Evolutionary conservation across 2,888 invertebrate genomes (phyloP), one percentile per base, ranked within the genome.

Genomic region (Furcula furcula): DNA sequence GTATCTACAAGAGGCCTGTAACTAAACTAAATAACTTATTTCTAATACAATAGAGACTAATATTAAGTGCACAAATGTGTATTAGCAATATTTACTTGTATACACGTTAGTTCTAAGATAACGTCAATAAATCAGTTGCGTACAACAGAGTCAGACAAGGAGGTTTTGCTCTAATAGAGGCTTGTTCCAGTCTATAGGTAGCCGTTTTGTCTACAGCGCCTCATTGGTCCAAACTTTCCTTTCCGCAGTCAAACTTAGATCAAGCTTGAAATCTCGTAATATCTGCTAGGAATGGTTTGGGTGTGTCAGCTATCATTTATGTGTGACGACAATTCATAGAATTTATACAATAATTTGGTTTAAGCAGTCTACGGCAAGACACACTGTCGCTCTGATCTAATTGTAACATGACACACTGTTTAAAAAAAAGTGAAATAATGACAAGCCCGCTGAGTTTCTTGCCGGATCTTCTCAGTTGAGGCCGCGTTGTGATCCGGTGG

Each of bases 211-310:
- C 76, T 78, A 68, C 69, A 70, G 50, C 59, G 73, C 70, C 76
- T 79, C 81, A 76, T 78, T 74, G 75, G 76, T 64, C 65, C 61
- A 79, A 85, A 85, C 78, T 86, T 86, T 84, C 76, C 83, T 78
- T 80, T 81, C 81, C 78, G 57, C 75, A 83, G 76, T 79, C 79
- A 81, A 86, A 85, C 84, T 82, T 83, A 78, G 77, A 83, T 84
- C 82, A 76, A 71, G 71, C 65, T 54, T 63, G 63, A 70, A 72
- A 75, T 74, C 69, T 73, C 58, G 44, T 48, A 47, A 46, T 46
- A 62, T 45, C n/a, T 35, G 1, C 4, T 12, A 12, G 42, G 61
- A 53, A 54, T 4, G 40, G 2, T 3, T 0, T 3, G 1, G 20
- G 64, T 76, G 61, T 76, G 77, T 43, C 56, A 27, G 9, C 0